Evolutionary conservation across 2,113 vertebrate genomes (phyloP), one percentile per base, ranked within the genome.

Genomic region (Hemiscyllium ocellatum): DNA sequence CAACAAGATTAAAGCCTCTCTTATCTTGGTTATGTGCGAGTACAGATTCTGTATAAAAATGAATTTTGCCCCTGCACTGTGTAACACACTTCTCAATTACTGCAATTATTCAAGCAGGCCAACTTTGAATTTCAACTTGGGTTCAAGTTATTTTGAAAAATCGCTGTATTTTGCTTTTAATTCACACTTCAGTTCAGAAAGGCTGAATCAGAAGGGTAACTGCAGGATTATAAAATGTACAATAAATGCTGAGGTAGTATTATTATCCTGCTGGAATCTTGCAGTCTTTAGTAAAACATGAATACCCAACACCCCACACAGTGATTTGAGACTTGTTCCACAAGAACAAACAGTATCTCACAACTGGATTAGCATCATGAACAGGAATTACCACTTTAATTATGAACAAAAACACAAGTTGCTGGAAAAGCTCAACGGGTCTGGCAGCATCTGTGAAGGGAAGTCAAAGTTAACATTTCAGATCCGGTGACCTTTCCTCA

Each of bases 101-200:
- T 52, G 68, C 94, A 72, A 95, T 29, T 47, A 76, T 72, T 72
- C 68, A 76, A 65, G 94, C 93, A 95, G 22, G n/a, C 50, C 37
- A 70, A 94, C 91, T 70, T 24, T 94, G 93, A 70, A 69, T 72
- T 95, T 69, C 37, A 95, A 95, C 72, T 33, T 95, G 68, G 47
- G 7, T 26, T 2, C 37, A 70, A 50, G 29, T 10, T 24, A 76
- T 95, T 72, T 52, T 50, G 26, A 70, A 95, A 95, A 19, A 47
- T 72, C 42, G 29, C 24, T 95, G 66, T 76, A 33, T 26, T 33
- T 72, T 47, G 68, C 42, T 72, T 52, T 72, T 76, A 52, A 26
- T 95, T 76, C 66, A 95, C 52, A 68, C 68, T 52, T 26, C 42
- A 90, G 7, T 61, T 90, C 87, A 90, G 61, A 61, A 90, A 33